Evolutionary conservation across 1,140 invertebrate genomes (phyloP), one percentile per base, ranked within the genome.

Genomic region (Ceratina australensis): DNA sequence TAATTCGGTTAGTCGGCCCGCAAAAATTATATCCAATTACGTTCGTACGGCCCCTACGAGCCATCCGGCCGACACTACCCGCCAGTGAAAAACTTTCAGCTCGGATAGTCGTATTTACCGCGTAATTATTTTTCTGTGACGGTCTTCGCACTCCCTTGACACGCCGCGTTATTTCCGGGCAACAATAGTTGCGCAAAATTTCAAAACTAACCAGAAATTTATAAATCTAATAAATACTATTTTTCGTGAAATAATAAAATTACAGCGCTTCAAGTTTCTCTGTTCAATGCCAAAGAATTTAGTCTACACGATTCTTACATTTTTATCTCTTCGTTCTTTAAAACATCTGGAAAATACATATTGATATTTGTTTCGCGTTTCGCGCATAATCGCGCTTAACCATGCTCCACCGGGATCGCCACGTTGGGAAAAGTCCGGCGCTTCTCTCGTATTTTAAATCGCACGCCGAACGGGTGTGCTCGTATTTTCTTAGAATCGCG

Each of bases 1-100:
- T 89, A 88, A 89, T 88, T 88, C 85, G 86, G 84, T 88, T 88
- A 88, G 84, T 81, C 75, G 80, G 78, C 57, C 80, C 86, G 75
- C 85, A 88, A 88, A 88, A 88, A 88, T 88, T 88, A 87, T 83
- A 87, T 80, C 87, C 84, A 88, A 88, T 87, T 88, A 86, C 83
- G 86, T 73, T 82, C 71, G 57, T 63, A 74, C 67, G 59, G 79
- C 66, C 73, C 65, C 75, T 67, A 73, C 71, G 65, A 85, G 72
- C 67, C 73, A 80, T 72, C 68, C 82, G 67, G 26, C 63, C 66
- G 24, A 20, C 59, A 54, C 73, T 61, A 64, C 54, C 75, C 67
- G 20, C 33, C 28, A 8, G 5, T 42, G 20, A 22, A 69, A 73
- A 86, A 79, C 81, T 85, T 81, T 72, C 66, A 60, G 63, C 56